These are phyloP conservation scores for Nixonia krombeini DNA, from an alignment of 1,140 invertebrate species.

Conservation along the genomic window DNA sequence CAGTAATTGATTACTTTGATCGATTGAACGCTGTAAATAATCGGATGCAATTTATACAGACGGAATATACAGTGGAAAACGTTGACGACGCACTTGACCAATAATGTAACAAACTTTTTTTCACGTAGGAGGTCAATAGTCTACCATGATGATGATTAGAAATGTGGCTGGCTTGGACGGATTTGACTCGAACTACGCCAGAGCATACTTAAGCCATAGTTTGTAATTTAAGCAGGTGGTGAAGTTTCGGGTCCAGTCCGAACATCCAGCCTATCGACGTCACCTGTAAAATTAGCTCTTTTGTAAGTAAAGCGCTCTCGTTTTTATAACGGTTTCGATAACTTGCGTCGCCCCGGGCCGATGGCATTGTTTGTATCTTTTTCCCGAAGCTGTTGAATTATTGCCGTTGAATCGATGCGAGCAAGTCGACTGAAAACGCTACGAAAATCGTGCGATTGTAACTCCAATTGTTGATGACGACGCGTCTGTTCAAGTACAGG, in stretches of 20 bases:
- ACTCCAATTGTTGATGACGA: background rate
- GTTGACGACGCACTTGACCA: background rate
- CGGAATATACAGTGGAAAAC: background rate
- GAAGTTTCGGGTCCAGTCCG: no score
- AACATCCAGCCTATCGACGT: no score
- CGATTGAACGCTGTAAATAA: background rate
- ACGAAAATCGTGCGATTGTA: background rate
- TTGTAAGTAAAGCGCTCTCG: no score
- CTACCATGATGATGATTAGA: background rate
- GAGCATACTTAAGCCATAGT: background rate
- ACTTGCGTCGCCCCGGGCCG: no score
- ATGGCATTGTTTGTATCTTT: no score
- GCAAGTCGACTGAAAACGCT: background rate
- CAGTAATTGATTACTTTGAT: no score
- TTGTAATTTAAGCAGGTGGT: background rate
- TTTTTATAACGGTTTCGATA: no score
- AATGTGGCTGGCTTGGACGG: background rate
- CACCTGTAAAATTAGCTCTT: no score
- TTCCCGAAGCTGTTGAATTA: background rate
- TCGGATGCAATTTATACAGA: background rate
- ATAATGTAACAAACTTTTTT: background rate
- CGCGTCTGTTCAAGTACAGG: no score
- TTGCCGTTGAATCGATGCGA: background rate
- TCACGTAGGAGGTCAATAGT: background rate
- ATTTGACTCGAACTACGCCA: background rate